Evolutionary conservation across 2,797 vertebrate species (phyloP).

Genomic region (Hydrocynus forskahlii): DNA sequence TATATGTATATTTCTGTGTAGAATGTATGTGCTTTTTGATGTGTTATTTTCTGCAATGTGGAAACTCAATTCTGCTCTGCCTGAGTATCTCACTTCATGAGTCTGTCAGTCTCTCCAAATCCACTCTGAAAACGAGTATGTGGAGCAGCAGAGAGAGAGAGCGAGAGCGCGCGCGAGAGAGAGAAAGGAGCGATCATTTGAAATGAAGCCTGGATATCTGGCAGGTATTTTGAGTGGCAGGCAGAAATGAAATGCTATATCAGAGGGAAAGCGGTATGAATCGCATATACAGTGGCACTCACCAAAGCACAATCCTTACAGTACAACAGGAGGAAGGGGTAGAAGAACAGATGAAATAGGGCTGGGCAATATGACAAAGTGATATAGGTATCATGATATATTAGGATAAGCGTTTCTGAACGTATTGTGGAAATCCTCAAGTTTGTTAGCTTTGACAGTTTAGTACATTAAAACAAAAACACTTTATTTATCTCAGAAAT

Average conservation of each 20-base stretch:
- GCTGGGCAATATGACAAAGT: constrained; percentile 36
- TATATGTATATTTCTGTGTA: background rate
- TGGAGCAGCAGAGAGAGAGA: constrained; percentile 11
- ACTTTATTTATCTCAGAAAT: too few relatives aligned
- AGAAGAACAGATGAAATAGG: background rate
- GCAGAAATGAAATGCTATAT: constrained; percentile 76
- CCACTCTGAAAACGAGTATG: constrained; percentile 64
- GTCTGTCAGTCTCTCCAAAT: constrained; percentile 67
- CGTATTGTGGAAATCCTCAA: background rate
- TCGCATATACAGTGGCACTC: constrained; percentile 66
- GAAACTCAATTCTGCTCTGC: constrained; percentile 46
- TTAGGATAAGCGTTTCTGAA: background rate
- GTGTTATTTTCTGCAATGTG: constrained; percentile 43
- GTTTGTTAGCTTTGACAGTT: too few relatives aligned
- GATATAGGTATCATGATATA: background rate
- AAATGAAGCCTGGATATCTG: constrained; percentile 72
- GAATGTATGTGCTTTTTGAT: background rate
- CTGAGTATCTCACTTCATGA: constrained; percentile 55
- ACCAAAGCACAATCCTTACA: constrained; percentile 46
- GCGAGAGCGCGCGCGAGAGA: background rate
- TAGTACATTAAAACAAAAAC: too few relatives aligned
- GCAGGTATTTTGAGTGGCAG: constrained; percentile 74
- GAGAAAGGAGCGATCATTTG: constrained; percentile 59
- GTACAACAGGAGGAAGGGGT: background rate
- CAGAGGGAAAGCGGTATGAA: constrained; percentile 64